phyloP scores from a whole-genome alignment of 2,888 invertebrate species.

The Leptinotarsa tumamoca region DNA sequence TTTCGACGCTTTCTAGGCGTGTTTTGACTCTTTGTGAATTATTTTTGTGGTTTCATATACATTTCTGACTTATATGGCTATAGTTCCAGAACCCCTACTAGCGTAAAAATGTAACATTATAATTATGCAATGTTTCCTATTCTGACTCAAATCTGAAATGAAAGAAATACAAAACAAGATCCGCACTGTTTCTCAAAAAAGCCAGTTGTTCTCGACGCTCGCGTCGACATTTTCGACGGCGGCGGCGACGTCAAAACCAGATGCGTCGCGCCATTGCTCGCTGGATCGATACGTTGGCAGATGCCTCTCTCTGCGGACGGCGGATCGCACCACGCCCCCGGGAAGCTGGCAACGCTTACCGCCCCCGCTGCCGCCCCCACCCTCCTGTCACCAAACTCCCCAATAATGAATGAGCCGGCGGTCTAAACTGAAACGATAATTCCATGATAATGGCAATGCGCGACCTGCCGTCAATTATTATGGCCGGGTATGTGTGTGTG shows the following conservation, averaged over 20 bases:
- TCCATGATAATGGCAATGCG: conserved; percentile 69
- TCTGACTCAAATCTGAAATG: too few relatives aligned
- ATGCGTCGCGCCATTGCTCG: conserved; percentile 59
- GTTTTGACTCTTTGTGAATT: too few relatives aligned
- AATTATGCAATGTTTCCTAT: too few relatives aligned
- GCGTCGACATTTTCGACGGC: neutral
- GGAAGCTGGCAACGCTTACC: conserved; percentile 49
- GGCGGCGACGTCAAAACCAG: conserved; percentile 12
- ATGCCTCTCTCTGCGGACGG: conserved; percentile 50
- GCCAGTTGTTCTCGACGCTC: neutral
- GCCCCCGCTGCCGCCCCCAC: conserved; percentile 47
- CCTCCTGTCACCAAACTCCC: conserved; percentile 60
- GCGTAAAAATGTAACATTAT: too few relatives aligned
- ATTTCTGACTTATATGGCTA: too few relatives aligned
- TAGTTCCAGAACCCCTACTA: too few relatives aligned
- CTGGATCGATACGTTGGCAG: conserved; percentile 60
- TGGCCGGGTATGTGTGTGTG: conserved; percentile 34
- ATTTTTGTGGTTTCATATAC: too few relatives aligned
- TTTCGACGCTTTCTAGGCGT: too few relatives aligned
- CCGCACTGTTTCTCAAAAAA: too few relatives aligned
- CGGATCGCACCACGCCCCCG: conserved; percentile 51
- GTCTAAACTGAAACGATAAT: conserved; percentile 68
- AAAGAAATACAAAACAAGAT: too few relatives aligned
- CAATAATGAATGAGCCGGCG: conserved; percentile 65
- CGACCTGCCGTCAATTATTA: conserved; percentile 64